Evolutionary conservation across 1,140 invertebrate species (phyloP), one percentile per base, ranked within the genome.

Genomic region (Drosophila nigrodunni): DNA sequence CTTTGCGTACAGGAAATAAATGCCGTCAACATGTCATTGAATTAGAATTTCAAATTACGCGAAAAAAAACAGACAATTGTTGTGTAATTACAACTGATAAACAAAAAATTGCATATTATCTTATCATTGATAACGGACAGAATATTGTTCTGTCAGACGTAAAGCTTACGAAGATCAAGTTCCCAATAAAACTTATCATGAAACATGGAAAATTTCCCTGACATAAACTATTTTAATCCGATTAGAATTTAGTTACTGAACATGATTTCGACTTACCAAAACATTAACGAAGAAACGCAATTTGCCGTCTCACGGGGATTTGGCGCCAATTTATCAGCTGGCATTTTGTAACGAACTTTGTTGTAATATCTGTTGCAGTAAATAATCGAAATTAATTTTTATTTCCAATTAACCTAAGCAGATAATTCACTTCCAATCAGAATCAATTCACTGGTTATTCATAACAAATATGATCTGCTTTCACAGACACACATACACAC

Each of bases 301-400:
- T 60, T 77, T n/a, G 85, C 86, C 46, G 47, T 76, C 57, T 90
- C 81, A 25, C 85, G 80, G 7, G 85, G 85, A 79, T 89, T 89
- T 7, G 65, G 65, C 25, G 81, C 61, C 75, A 89, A 55, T 37
- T 78, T 90, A 15, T 85, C 80, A 35, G 55, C 78, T 77, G 78
- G 49, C 77, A 87, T 86, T 15, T 64, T 49, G 1, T 9, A 57
- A 21, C 4, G 3, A 9, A 13, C 5, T 41, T 30, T 21, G 3
- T 47, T 60, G 2, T 11, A 73, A 52, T 44, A 37, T 55, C 57
- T 74, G 13, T 25, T 8, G 25, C 25, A 30, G 6, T 34, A 7
- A 73, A 73, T 37, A 30, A 30, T 30, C 0, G 11, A 21, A 37
- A 54, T 54, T 34, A 7, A 30, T 30, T 30, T 30, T 30, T 30